A percentile compares a stretch with the other conserved stretches of the same genome.
Evolutionary conservation across 2,113 vertebrate genomes (phyloP).

Genomic region (Pedionomus torquatus): DNA sequence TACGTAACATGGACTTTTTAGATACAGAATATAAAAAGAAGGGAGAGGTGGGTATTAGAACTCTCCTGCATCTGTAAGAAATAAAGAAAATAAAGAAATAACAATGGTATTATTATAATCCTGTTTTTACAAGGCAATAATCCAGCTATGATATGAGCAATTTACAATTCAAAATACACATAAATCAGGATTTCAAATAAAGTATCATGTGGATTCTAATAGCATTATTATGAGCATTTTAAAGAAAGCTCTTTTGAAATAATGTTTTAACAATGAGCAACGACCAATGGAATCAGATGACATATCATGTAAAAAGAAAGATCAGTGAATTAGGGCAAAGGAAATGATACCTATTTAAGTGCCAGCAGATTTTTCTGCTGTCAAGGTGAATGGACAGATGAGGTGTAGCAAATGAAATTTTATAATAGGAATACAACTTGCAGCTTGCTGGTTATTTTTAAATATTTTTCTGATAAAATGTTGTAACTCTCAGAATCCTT

Average conservation of each 20-base stretch:
- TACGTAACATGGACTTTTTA: not conserved
- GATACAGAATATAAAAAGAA: not conserved
- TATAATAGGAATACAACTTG: not conserved
- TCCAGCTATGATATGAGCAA: not conserved
- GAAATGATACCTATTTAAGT: not conserved
- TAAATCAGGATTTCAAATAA: not conserved
- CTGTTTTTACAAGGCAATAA: not conserved
- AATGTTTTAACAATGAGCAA: not conserved
- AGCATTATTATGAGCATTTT: not conserved
- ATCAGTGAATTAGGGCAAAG: not conserved
- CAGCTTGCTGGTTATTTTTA: not conserved
- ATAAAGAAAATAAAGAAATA: no score
- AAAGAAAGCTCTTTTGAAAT: not conserved
- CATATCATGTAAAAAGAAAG: not conserved
- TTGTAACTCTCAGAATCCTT: not conserved
- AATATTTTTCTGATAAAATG: not conserved
- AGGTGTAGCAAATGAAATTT: not conserved
- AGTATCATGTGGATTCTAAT: not conserved
- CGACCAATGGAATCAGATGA: not conserved
- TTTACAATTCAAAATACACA: not conserved
- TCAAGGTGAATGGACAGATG: not conserved
- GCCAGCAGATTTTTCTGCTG: not conserved
- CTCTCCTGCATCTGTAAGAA: not conserved
- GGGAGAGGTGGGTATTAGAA: not conserved
- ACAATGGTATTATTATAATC: not conserved